Base-by-base conservation (phyloP, 2,113 vertebrate species). In the Brienomyrus longianalis region DNA sequence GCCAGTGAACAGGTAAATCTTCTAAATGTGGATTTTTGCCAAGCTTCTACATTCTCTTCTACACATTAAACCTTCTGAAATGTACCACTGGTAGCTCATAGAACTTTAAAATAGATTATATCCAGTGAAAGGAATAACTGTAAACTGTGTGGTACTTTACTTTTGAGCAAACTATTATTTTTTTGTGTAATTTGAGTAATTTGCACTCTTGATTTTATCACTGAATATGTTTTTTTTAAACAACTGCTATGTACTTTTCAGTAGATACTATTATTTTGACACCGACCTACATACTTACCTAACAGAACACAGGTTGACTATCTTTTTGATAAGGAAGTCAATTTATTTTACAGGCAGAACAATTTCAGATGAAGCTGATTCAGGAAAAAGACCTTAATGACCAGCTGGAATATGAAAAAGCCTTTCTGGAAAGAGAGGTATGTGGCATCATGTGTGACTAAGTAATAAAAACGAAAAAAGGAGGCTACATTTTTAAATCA, bases 341-440 rank as follows among this genome's bases (percentile, higher is more conserved):
- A 21, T 47, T 84, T 83, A 48, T 50, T 83, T 88, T 50, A 31
- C 92, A 96, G 96, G 93, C 86, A 0, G 96, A 96, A 88, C 95
- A 96, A 92, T 91, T 96, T 89, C 96, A 96, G 93, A 74, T 95
- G 89, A 96, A 96, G 91, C 10, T 96, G 90, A 93, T 96, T 48
- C 95, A 96, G 90, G 91, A 95, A 92, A 96, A 95, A 88, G 95
- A 96, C 87, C 90, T 94, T 27, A 96, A 92, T 6, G 95, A 96
- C n/a, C 90, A 94, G 88, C 91, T 96, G 94, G 95, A 96, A 13
- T 93, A 85, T 51, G 95, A 96, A 8, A 96, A 95, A 83, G 27
- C 6, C 15, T 21, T 91, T 89, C 84, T 94, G 90, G 95, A 96
- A 92, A 95, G 95, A 95, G 95, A 96, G 95, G 95, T 96, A 93